phyloP scores from a whole-genome alignment of 2,797 vertebrate species.

The Silurus lanzhouensis region DNA sequence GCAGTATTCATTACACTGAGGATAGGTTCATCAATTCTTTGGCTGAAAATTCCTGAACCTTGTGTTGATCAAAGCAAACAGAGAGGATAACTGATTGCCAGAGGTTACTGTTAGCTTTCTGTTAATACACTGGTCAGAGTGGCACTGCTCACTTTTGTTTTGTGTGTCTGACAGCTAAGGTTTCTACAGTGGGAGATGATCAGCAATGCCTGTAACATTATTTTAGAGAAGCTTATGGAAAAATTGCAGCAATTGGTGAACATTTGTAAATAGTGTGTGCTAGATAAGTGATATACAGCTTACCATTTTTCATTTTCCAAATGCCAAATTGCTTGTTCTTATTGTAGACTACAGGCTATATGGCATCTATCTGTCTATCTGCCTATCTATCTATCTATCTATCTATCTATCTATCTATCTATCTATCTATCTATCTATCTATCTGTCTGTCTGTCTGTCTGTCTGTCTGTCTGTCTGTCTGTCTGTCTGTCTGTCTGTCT shows the following conservation, averaged over 20 bases:
- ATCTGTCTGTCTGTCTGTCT: too few species aligned
- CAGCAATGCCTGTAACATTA: neutral
- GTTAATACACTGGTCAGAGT: conserved; percentile 1
- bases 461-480: too few species aligned
- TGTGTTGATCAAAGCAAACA: conserved; percentile 6
- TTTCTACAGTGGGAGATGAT: neutral
- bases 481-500: too few species aligned
- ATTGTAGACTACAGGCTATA: neutral
- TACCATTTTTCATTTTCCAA: neutral
- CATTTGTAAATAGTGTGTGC: neutral
- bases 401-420: too few species aligned
- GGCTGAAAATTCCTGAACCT: neutral
- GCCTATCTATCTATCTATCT: too few species aligned
- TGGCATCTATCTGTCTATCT: neutral
- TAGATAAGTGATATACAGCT: neutral
- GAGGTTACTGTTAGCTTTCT: conserved; percentile 4
- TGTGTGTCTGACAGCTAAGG: neutral
- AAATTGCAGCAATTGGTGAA: neutral
- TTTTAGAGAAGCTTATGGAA: neutral
- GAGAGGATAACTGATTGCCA: conserved; percentile 4
- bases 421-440: too few species aligned
- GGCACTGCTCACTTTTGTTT: neutral
- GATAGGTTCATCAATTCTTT: neutral
- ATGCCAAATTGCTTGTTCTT: neutral
- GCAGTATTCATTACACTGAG: neutral